Evolutionary conservation across 1,140 invertebrate genomes (phyloP).

Genomic region (Acromyrmex charruanus): DNA sequence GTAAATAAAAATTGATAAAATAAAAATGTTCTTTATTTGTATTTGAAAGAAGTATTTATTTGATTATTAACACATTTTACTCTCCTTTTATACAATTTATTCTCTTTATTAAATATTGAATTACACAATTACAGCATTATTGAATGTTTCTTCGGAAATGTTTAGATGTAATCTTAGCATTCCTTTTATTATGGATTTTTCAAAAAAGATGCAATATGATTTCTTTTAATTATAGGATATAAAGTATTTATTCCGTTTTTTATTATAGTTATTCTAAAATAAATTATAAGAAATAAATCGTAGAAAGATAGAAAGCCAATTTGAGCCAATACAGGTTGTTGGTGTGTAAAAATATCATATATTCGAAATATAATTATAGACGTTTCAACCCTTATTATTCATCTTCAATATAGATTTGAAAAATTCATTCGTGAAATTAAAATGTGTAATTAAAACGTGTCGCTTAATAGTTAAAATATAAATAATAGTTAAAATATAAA

Average conservation of each 20-base stretch:
- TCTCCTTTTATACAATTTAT: not conserved
- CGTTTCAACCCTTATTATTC: too few species aligned
- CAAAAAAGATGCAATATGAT: not conserved
- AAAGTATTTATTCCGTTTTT: not conserved
- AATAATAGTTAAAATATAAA: too few species aligned
- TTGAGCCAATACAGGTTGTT: too few species aligned
- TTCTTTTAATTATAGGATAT: not conserved
- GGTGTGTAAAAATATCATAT: too few species aligned
- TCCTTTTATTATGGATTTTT: not conserved
- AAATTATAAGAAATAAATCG: not conserved
- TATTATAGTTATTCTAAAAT: not conserved
- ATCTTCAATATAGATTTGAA: too few species aligned
- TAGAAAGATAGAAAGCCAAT: too few species aligned
- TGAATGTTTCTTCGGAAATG: not conserved
- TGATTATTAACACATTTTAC: not conserved
- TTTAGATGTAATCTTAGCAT: not conserved
- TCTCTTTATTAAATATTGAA: not conserved
- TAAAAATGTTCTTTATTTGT: not conserved
- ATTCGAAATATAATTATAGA: too few species aligned
- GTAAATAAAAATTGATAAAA: conserved; percentile 10
- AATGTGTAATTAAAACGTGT: too few species aligned
- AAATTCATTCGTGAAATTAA: too few species aligned
- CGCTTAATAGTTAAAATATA: too few species aligned
- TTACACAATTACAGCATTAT: not conserved
- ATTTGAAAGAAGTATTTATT: not conserved